A percentile compares a stretch with the other conserved stretches of the same genome.
phyloP scores from a whole-genome alignment of 2,888 invertebrate species.

The Drosophila fungiperda region DNA sequence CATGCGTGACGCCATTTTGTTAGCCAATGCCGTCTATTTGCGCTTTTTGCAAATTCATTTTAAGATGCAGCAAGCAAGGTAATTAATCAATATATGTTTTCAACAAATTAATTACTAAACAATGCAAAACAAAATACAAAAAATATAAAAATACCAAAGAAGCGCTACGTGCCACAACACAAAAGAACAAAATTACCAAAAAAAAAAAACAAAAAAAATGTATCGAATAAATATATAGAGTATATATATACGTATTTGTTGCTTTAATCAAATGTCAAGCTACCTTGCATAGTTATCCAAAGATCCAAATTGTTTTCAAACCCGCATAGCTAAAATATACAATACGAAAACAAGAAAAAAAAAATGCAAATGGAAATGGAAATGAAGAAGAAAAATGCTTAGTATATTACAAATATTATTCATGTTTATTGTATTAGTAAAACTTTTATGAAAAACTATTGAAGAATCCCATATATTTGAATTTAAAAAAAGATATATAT shows the following conservation, averaged over 20 bases:
- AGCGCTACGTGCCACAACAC: conserved; percentile 57
- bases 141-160: conserved; percentile 33
- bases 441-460: conserved; percentile 62
- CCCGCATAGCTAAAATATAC: conserved; percentile 76
- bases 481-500: conserved; percentile 55
- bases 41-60: conserved; percentile 56
- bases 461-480: conserved; percentile 51
- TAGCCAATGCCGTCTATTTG: conserved; percentile 74
- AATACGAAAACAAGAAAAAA: conserved; percentile 18
- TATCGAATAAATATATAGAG: conserved; percentile 16
- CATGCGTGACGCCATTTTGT: conserved; percentile 76
- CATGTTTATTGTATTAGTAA: conserved; percentile 77
- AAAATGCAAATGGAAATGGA: neutral
- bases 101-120: conserved; percentile 69
- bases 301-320: conserved; percentile 76
- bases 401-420: conserved; percentile 63
- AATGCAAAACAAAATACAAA: conserved; percentile 30
- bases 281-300: conserved; percentile 78
- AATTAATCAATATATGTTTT: conserved; percentile 73
- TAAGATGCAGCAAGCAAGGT: conserved; percentile 54
- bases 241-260: conserved; percentile 47
- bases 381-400: conserved; percentile 19
- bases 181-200: conserved; percentile 24
- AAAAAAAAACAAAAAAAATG: conserved; percentile 11
- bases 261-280: conserved; percentile 65